Base-by-base conservation (phyloP, 2,113 vertebrate genomes). In the Catharus fuscescens region DNA sequence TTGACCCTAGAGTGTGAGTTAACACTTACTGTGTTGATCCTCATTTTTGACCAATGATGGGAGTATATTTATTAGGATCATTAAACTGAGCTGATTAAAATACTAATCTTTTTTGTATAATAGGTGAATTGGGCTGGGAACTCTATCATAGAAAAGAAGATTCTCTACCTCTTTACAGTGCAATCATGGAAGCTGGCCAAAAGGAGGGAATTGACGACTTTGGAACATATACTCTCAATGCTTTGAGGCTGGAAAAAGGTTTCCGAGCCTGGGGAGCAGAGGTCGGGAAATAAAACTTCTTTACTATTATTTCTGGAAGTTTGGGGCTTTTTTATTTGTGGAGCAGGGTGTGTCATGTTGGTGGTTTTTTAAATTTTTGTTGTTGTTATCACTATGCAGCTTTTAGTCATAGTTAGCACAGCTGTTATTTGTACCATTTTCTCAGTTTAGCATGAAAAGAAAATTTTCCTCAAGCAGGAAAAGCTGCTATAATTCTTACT, bases 41-140 rank as follows among this genome's bases (percentile, higher is more conserved):
- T 29, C 13, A 20, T 19, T 74, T 90, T 82, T 88, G 38, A 44
- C 62, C 26, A 60, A 40, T 21, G 62, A 26, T 20, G 50, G 18
- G 32, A 70, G 6, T 65, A 16, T 40, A 65, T 56, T 82, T 64
- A 34, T 91, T 74, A 73, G 57, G 19, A 50, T 65, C 45, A 7
- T 86, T 93, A 85, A 47, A 69, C 29, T 71, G 34, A 88, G 25
- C 14, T 87, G 31, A 81, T 92, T 29, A 86, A 84, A 85, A 32
- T 10, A 5, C 60, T 77, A 45, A 56, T 94, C 36, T 88, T 77
- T 38, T 65, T 45, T 95, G 40, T 93, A 1, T 87, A 96, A 85
- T 90, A 99, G 99, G 99, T 86, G 99, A 99, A 97, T 97, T 99
- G 53, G 99, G 99, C 18, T 99, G 99, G 99, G 99, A 99, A 96